Conservation (phyloP, 2,113 vertebrate species). For the Mormoops blainvillei region DNA sequence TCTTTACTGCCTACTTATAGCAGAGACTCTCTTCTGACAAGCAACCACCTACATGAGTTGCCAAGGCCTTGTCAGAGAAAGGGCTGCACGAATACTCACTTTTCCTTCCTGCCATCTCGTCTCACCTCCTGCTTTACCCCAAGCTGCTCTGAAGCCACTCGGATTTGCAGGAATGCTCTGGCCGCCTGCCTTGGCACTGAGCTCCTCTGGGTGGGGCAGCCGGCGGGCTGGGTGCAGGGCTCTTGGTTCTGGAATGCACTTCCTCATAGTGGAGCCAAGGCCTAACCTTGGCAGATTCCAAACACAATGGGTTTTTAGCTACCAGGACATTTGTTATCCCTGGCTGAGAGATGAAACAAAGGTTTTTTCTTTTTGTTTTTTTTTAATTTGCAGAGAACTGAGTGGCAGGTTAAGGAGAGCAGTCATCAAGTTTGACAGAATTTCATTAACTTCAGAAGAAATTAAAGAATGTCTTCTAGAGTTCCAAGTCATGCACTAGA, state of each 20-base stretch:
- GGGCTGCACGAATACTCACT: not conserved
- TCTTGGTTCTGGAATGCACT: constrained; percentile 57
- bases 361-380: not conserved
- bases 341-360: not conserved
- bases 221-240: not conserved
- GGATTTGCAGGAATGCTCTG: constrained; percentile 46
- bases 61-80: constrained; percentile 31
- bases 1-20: not conserved
- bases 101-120: not conserved
- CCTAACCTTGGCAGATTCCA: not conserved
- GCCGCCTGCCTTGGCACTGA: constrained; percentile 24
- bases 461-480: not conserved
- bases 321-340: not conserved
- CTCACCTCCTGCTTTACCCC: not conserved
- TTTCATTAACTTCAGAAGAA: not conserved
- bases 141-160: not conserved
- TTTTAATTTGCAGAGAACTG: constrained; percentile 18
- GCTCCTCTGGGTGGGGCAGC: constrained; percentile 28
- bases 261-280: constrained; percentile 53
- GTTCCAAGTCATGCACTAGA: not conserved
- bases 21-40: not conserved
- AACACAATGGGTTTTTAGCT: constrained; percentile 42
- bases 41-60: not conserved
- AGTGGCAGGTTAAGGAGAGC: not conserved
- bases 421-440: not conserved